These are phyloP conservation scores for Lucilia sericata DNA, from an alignment of 1,140 invertebrate genomes.

Conservation along the genomic window DNA sequence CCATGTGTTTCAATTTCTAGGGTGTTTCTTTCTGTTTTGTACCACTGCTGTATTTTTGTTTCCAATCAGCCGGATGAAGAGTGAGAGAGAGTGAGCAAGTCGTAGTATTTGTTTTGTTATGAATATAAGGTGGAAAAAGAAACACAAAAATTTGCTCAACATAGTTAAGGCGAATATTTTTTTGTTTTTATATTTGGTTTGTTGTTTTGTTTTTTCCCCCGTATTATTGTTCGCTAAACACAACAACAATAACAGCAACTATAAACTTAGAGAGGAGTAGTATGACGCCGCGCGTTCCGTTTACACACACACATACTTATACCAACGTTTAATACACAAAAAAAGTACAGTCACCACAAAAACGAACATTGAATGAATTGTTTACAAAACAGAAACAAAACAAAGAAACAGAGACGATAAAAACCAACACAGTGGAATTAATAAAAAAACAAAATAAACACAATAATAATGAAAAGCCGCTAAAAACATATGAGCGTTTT, in stretches of 20 bases:
- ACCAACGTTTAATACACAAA: slow-evolving; percentile 20
- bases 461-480: slow-evolving; percentile 29
- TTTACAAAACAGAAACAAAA: slow-evolving; percentile 3
- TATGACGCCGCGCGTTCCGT: not conserved
- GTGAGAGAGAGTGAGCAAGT: not conserved
- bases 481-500: slow-evolving; percentile 38
- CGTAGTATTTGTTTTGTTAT: slow-evolving; percentile 14
- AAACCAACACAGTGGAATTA: not conserved
- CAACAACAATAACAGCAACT: slow-evolving; percentile 6
- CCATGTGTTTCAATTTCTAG: not conserved
- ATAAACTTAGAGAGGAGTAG: slow-evolving; percentile 16
- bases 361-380: slow-evolving; percentile 41
- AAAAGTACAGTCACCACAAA: slow-evolving; percentile 49
- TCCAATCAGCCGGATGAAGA: not conserved
- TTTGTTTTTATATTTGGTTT: not conserved
- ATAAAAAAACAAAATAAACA: not conserved
- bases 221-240: slow-evolving; percentile 30
- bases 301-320: not conserved
- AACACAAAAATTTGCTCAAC: not conserved
- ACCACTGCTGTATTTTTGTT: not conserved
- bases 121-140: slow-evolving; percentile 8
- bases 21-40: not conserved
- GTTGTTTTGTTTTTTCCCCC: not conserved
- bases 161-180: not conserved
- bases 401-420: slow-evolving; percentile 18